Evolutionary conservation across 2,888 invertebrate species (phyloP), one percentile per base, ranked within the genome.

Genomic region (Orthosia gothica): DNA sequence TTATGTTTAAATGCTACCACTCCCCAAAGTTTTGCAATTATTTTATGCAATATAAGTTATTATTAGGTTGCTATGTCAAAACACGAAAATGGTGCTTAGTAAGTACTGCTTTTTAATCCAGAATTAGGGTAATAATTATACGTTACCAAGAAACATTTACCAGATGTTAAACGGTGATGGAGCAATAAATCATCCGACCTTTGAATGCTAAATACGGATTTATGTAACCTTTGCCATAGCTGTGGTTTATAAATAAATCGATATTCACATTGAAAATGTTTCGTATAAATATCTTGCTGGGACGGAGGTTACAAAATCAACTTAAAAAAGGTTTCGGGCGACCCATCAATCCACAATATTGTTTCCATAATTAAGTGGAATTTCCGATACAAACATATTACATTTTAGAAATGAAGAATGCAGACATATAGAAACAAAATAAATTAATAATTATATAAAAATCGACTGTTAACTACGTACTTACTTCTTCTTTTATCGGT

Each of bases 331-430:
- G 85, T 79, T 77, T 62, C 45, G 54, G 50, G 61, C 65, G 62
- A 66, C 77, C 75, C 64, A 64, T 85, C 79, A 66, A 70, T 75
- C 54, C 70, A 23, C 72, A 61, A 79, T 81, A 86, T 86, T 85
- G 86, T 81, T 83, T 83, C 75, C 86, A 83, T 86, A 87, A 86
- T 87, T 85, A 87, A 85, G 74, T 77, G 64, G 76, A 78, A 64
- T 76, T 81, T 64, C 20, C 52, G 70, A 74, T 68, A 74, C 40
- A 71, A 72, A 66, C 47, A 67, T 74, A 65, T 52, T 18, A 58
- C 15, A 71, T 70, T 32, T 80, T 50, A 45, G 23, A 26, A 32
- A 32, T 40, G 40, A n/a, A 54, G 55, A 62, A 70, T 62, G 47
- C 13, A 13, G 16, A 54, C n/a, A 15, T 11, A 9, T 13, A 2